Percentiles rank a stretch among this genome's conserved stretches.
These are phyloP conservation scores for Nettapus auritus DNA, from an alignment of 2,113 vertebrate species.

Conservation along the genomic window DNA sequence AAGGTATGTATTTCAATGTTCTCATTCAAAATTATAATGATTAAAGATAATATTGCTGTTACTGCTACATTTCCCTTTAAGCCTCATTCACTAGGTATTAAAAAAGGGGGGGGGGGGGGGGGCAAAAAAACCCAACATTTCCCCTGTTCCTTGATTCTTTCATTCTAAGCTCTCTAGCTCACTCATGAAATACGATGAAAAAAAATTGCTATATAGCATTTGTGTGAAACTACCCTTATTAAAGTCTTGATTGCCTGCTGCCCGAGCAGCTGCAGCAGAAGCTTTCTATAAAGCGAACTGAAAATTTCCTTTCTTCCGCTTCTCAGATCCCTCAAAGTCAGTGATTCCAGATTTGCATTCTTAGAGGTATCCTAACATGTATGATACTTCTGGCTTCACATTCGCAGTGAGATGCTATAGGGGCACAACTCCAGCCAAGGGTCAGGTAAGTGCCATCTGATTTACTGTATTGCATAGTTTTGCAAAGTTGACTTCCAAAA, in stretches of 20 bases:
- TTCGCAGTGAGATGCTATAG: conserved; percentile 45
- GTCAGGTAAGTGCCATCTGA: conserved; percentile 69
- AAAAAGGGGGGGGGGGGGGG: too few species aligned
- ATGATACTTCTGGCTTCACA: conserved; percentile 45
- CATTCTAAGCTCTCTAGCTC: not conserved
- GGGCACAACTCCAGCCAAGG: conserved; percentile 43
- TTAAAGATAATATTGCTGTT: not conserved
- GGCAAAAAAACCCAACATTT: not conserved
- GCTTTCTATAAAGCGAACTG: conserved; percentile 30
- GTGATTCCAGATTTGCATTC: conserved; percentile 66
- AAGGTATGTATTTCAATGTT: conserved; percentile 80
- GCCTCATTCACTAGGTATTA: not conserved
- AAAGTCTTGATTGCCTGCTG: not conserved
- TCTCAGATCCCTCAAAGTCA: conserved; percentile 62
- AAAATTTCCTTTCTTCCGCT: conserved; percentile 67
- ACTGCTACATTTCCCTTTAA: not conserved
- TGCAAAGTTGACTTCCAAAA: conserved; percentile 68
- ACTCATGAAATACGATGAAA: not conserved
- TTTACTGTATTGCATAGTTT: conserved; percentile 69
- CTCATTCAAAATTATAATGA: not conserved
- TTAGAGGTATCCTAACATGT: conserved; percentile 61
- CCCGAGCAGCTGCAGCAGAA: conserved; percentile 2
- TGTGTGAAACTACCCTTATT: not conserved
- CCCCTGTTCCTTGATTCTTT: not conserved
- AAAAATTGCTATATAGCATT: not conserved